These are phyloP conservation scores for Lepidocyrtinus sp. DNA, from an alignment of 2,888 invertebrate species.

Conservation along the genomic window DNA sequence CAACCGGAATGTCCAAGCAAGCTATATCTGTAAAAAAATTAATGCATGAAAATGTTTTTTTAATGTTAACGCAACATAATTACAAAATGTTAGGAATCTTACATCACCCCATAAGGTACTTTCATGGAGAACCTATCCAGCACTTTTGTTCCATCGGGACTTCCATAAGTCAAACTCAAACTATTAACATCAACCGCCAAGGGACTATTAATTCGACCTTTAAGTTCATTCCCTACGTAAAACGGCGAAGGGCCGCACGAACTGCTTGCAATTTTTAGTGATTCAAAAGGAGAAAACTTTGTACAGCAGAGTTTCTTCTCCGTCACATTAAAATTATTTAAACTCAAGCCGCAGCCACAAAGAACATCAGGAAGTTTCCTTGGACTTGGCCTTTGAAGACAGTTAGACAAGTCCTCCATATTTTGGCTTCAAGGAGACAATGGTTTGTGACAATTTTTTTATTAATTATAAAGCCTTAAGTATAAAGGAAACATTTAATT, in stretches of 20 bases:
- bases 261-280: background rate
- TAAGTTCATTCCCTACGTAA: too few species aligned
- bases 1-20: constrained; percentile 30
- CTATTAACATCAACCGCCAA: too few species aligned
- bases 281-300: constrained; percentile 7
- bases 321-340: background rate
- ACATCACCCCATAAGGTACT: constrained; percentile 43
- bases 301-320: background rate
- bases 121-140: constrained; percentile 47
- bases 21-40: constrained; percentile 35
- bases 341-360: constrained; percentile 1
- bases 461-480: too few species aligned
- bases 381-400: background rate
- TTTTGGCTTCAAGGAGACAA: background rate
- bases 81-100: background rate
- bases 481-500: background rate
- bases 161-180: too few species aligned
- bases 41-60: background rate
- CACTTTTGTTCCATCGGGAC: background rate
- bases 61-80: background rate
- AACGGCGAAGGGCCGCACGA: too few species aligned
- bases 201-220: too few species aligned
- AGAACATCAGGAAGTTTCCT: constrained; percentile 34
- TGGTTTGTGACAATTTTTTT: too few species aligned
- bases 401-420: background rate